Conservation (phyloP, 2,113 vertebrate genomes). For the Steatornis caripensis region DNA sequence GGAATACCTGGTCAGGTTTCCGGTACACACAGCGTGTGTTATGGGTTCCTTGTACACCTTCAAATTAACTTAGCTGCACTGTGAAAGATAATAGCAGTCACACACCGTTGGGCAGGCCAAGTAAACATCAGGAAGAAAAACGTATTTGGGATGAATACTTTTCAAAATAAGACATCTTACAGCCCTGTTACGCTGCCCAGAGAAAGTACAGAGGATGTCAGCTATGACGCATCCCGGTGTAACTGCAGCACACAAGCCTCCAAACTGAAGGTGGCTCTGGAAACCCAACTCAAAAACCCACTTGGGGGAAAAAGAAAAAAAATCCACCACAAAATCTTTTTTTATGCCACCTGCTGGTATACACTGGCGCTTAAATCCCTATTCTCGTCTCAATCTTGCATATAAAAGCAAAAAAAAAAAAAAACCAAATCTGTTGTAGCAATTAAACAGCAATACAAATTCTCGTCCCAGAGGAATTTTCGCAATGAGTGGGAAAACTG, state of each 20-base stretch:
- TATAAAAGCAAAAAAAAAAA: background rate
- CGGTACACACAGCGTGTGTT: background rate
- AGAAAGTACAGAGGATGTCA: background rate
- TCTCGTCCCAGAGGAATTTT: background rate
- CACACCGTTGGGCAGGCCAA: background rate
- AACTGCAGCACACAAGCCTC: background rate
- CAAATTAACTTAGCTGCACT: background rate
- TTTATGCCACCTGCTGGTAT: background rate
- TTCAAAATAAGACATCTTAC: background rate
- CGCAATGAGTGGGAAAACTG: background rate
- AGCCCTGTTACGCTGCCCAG: background rate
- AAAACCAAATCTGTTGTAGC: accelerated
- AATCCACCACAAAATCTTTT: background rate
- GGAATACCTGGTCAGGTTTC: background rate
- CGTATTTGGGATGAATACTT: background rate
- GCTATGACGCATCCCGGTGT: accelerated
- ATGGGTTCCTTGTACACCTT: background rate
- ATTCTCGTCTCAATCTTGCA: background rate
- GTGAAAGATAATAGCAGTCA: accelerated
- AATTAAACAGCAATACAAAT: background rate
- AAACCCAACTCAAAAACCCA: background rate
- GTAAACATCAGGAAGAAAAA: background rate
- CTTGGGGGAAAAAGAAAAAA: background rate
- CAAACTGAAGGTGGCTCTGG: background rate
- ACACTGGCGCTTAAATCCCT: background rate